phyloP scores from a whole-genome alignment of 2,797 vertebrate genomes.

The Mormyrus proboscirostris region DNA sequence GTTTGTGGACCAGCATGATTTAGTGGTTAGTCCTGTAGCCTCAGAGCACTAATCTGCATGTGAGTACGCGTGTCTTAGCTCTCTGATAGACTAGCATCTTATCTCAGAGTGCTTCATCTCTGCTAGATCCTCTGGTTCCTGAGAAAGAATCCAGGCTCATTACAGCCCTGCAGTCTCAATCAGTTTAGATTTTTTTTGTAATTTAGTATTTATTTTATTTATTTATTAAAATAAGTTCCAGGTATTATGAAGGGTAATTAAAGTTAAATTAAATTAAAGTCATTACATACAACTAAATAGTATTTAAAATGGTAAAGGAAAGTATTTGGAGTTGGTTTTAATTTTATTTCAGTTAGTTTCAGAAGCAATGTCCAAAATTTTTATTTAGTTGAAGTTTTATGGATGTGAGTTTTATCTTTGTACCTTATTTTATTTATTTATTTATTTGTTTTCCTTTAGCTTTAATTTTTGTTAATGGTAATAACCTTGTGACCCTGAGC shows the following conservation, averaged over 20 bases:
- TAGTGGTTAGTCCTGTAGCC: background rate
- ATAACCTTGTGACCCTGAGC: background rate
- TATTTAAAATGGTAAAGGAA: background rate
- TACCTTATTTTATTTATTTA: too few relatives aligned
- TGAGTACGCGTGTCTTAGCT: background rate
- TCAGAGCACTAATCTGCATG: background rate
- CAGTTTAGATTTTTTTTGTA: background rate
- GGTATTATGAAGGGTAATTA: background rate
- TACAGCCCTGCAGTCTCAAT: background rate
- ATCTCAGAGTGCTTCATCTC: background rate
- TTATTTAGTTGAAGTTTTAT: too few relatives aligned
- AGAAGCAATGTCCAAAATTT: background rate
- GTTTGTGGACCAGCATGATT: background rate
- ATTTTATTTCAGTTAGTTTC: background rate
- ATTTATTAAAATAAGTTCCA: too few relatives aligned
- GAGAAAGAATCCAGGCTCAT: background rate
- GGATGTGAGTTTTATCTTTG: too few relatives aligned
- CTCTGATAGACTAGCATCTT: background rate
- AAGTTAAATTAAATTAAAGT: background rate
- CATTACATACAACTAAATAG: background rate
- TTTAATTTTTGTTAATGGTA: background rate
- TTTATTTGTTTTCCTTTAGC: background rate
- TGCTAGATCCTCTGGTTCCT: background rate
- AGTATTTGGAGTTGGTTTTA: background rate
- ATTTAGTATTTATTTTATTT: background rate